phyloP scores from a whole-genome alignment of 2,888 invertebrate genomes.

The Leucania comma region DNA sequence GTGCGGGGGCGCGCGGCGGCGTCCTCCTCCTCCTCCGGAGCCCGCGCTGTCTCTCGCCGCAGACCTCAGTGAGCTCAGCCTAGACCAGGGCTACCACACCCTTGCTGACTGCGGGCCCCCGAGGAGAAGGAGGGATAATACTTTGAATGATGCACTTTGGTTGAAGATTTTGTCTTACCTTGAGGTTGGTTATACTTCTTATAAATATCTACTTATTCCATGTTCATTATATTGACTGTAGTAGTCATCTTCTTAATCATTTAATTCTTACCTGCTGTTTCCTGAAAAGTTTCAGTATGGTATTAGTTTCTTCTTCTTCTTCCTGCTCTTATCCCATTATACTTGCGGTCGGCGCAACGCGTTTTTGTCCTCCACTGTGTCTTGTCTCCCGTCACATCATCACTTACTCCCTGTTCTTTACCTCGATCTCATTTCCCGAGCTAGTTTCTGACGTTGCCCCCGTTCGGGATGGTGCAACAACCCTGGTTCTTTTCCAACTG shows the following conservation, averaged over 20 bases:
- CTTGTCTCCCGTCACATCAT: too few relatives aligned
- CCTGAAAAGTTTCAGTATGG: neutral
- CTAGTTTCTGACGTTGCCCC: too few relatives aligned
- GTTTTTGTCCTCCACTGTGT: too few relatives aligned
- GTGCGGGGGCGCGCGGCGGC: conserved; percentile 84
- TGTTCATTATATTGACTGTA: neutral
- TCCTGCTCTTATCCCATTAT: too few relatives aligned
- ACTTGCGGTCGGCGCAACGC: too few relatives aligned
- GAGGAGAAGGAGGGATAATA: conserved; percentile 81
- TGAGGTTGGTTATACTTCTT: conserved; percentile 73
- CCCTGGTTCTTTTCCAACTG: too few relatives aligned
- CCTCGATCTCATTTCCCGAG: too few relatives aligned
- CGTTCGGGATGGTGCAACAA: too few relatives aligned
- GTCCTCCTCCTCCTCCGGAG: conserved; percentile 87
- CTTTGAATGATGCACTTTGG: conserved; percentile 85
- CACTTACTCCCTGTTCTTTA: too few relatives aligned
- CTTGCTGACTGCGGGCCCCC: conserved; percentile 92
- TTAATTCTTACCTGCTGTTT: neutral
- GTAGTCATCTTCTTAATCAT: too few relatives aligned
- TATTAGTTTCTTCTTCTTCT: too few relatives aligned
- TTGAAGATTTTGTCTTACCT: conserved; percentile 84
- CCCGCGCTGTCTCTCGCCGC: conserved; percentile 85
- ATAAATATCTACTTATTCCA: too few relatives aligned
- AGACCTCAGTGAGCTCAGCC: conserved; percentile 91
- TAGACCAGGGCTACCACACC: conserved; percentile 96